Conservation (phyloP, 2,797 vertebrate genomes). For the Mus spretus region DNA sequence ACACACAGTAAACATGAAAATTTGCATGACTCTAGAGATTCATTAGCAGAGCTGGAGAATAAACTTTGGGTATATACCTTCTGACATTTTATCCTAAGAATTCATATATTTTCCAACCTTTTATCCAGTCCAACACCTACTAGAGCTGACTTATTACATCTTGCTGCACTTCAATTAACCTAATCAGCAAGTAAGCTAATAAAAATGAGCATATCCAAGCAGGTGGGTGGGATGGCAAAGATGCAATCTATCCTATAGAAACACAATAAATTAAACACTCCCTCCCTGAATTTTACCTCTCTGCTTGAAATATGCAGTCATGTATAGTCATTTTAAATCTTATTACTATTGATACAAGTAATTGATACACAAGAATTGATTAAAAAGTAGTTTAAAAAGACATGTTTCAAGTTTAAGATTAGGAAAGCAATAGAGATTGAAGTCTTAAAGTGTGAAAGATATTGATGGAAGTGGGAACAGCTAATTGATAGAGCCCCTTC, state of each 20-base stretch:
- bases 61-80: neutral
- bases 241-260: neutral
- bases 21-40: neutral
- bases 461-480: fast-evolving
- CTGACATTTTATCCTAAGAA: neutral
- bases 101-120: neutral
- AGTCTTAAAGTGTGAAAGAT: neutral
- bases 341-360: neutral
- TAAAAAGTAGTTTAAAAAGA: neutral
- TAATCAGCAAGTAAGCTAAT: neutral
- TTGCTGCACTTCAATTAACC: neutral
- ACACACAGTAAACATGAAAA: neutral
- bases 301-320: neutral
- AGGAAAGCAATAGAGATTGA: neutral
- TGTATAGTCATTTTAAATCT: conserved; percentile 23
- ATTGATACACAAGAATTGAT: neutral
- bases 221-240: neutral
- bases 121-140: neutral
- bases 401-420: neutral
- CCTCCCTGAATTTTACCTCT: neutral
- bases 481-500: neutral
- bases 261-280: neutral
- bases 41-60: neutral
- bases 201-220: neutral
- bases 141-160: neutral